A percentile compares a stretch with the other conserved stretches of the same genome.
Evolutionary conservation across 2,797 vertebrate genomes (phyloP).

Genomic region (Danio jaintianensis): DNA sequence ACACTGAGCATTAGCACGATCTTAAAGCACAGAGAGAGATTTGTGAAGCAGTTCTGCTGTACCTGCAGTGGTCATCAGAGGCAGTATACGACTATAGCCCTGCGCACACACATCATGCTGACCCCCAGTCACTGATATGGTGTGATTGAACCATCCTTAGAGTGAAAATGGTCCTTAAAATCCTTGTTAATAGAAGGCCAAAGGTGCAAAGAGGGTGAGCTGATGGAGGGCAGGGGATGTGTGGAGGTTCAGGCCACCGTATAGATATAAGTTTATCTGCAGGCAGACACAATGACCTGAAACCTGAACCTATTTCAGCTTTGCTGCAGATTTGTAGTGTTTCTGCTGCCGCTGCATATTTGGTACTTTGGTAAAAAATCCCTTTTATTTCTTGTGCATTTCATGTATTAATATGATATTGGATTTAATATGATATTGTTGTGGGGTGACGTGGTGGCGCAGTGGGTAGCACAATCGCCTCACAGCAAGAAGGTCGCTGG

Average conservation of each 20-base stretch:
- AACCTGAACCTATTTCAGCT: neutral
- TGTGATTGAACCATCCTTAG: constrained; percentile 43
- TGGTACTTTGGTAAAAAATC: neutral
- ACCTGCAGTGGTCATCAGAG: neutral
- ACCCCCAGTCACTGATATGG: constrained; percentile 29
- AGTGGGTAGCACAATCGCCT: too few species aligned
- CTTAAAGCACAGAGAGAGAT: neutral
- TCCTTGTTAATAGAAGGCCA: constrained; percentile 51
- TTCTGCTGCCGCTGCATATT: neutral
- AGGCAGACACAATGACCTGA: neutral
- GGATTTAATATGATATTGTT: neutral
- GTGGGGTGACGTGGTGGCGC: too few species aligned
- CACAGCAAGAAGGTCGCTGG: too few species aligned
- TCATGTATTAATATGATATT: neutral
- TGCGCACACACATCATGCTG: constrained; percentile 23
- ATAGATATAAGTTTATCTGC: constrained; percentile 5
- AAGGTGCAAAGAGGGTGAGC: constrained; percentile 26
- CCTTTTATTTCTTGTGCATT: neutral
- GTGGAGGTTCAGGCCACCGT: neutral
- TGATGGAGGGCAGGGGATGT: constrained; percentile 2
- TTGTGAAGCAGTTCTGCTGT: neutral
- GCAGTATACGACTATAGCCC: neutral
- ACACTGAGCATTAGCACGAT: too few species aligned
- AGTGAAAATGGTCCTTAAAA: constrained; percentile 36
- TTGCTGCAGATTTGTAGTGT: neutral